Conservation (phyloP, 1,140 invertebrate species). For the Caenorhabditis briggsae region DNA sequence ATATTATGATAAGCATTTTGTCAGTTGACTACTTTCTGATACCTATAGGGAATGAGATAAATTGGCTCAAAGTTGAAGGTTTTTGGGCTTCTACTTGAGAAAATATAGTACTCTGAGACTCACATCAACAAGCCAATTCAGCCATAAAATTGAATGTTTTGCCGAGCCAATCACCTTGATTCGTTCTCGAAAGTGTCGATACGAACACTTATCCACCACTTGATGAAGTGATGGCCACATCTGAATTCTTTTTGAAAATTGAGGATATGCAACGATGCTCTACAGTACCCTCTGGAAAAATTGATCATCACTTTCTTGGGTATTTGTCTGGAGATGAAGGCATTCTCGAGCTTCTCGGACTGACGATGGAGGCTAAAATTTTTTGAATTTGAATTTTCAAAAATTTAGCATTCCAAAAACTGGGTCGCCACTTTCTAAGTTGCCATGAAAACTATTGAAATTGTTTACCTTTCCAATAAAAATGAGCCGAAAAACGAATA, state of each 20-base stretch:
- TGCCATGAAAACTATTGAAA: background rate
- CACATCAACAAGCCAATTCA: slow-evolving; percentile 37
- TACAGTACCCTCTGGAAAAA: slow-evolving; percentile 7
- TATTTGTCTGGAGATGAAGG: slow-evolving; percentile 12
- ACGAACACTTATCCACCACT: slow-evolving; percentile 22
- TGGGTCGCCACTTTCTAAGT: too few species aligned
- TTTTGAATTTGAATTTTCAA: background rate
- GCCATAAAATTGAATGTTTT: slow-evolving; percentile 19
- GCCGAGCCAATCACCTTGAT: slow-evolving; percentile 20
- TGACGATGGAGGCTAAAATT: slow-evolving; percentile 1
- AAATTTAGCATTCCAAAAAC: too few species aligned
- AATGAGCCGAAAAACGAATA: background rate
- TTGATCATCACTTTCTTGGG: background rate
- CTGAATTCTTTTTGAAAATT: background rate
- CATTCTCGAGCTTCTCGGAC: slow-evolving; percentile 33
- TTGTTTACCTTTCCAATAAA: slow-evolving; percentile 7
- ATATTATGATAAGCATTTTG: too few species aligned
- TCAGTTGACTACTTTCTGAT: too few species aligned
- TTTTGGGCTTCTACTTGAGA: too few species aligned
- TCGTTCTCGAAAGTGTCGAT: slow-evolving; percentile 36
- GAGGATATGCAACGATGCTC: too few species aligned
- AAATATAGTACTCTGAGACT: too few species aligned
- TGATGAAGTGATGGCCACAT: slow-evolving; percentile 34
- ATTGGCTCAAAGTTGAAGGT: too few species aligned
- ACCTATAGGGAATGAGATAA: too few species aligned